These are phyloP conservation scores for Taenioides sp. DNA, from an alignment of 2,797 vertebrate genomes.

Conservation along the genomic window DNA sequence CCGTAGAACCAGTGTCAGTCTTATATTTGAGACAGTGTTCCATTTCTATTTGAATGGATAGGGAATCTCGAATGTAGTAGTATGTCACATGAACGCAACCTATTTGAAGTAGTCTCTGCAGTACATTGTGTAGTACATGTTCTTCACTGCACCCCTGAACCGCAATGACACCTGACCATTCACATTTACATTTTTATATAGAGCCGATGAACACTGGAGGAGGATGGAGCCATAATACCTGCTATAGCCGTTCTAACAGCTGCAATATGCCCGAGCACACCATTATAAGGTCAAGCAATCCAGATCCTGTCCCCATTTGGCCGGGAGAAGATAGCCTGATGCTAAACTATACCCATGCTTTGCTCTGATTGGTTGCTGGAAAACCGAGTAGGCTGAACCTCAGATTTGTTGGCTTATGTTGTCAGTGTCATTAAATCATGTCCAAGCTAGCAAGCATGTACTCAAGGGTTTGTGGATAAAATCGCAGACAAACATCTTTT, in stretches of 20 bases:
- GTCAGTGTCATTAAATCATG: not conserved
- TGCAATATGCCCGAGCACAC: not conserved
- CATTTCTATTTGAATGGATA: too few relatives aligned
- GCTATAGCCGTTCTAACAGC: not conserved
- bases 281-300: conserved; percentile 10
- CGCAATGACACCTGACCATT: not conserved
- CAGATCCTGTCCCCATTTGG: not conserved
- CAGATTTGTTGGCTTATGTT: not conserved
- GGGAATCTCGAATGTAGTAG: not conserved
- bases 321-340: not conserved
- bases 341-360: not conserved
- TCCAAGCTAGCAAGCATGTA: not conserved
- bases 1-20: too few relatives aligned
- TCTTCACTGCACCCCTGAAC: not conserved
- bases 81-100: not conserved
- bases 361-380: not conserved
- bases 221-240: conserved; percentile 2
- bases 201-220: not conserved
- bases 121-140: not conserved
- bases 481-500: not conserved
- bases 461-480: not conserved
- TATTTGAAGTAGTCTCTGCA: conserved; percentile 1
- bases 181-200: conserved; percentile 10
- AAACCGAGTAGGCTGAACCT: not conserved
- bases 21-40: too few relatives aligned